Evolutionary conservation across 2,888 invertebrate species (phyloP), one percentile per base, ranked within the genome.

Genomic region (Eilema griseolum): DNA sequence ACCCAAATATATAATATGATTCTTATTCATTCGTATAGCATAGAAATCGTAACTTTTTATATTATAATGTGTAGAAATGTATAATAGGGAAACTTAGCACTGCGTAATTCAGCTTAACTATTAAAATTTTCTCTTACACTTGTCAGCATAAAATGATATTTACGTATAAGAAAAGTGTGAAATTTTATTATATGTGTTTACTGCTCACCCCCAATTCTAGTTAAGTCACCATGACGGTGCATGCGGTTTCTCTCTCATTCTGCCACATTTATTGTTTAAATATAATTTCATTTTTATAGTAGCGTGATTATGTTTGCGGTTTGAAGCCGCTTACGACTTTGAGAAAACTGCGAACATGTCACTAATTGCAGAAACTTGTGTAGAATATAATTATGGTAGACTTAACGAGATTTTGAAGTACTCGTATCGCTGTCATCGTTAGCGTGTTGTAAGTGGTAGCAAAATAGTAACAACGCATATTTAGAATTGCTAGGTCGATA

Each of bases 211-310:
- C 77, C 70, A 62, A 70, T 78, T 75, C 60, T 72, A 66, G 69
- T 66, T 75, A 70, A 72, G 72, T 73, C 73, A 73, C 67, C 73
- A 74, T 77, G 74, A 77, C 74, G 66, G 57, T 61, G 70, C 63
- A 12, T 59, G 62, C 33, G 31, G 56, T 52, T 69, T 61, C 46
- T 70, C 73, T 75, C 69, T 69, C 60, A 69, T 56, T 67, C 62
- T 26, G 59, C 62, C 23, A 56, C 46, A 59, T 70, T 59, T 26
- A 67, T 66, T 64, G 52, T 60, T 61, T 46, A 59, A 68, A 68
- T 60, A 69, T 60, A 60, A 66, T 61, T 63, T 64, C 66, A 56
- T 71, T 73, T 69, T 71, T 57, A 57, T 67, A 67, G 63, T 62
- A 60, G 65, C 28, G 41, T 62, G 24, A 56, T 56, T 46, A 41